Conservation (phyloP, 2,113 vertebrate genomes). For the Oostethus manadensis region DNA sequence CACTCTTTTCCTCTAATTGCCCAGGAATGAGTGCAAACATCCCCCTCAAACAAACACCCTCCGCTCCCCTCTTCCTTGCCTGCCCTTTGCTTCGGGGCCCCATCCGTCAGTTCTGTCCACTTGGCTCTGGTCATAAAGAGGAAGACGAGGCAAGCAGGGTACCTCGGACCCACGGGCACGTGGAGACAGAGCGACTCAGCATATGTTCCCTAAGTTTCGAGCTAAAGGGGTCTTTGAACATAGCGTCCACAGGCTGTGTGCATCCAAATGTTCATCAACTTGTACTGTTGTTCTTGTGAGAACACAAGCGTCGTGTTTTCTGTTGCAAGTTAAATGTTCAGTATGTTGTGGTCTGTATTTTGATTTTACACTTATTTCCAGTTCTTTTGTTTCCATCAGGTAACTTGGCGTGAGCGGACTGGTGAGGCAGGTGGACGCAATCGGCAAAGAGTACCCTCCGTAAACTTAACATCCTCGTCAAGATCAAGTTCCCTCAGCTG, state of each 20-base stretch:
- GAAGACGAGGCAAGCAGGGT: conserved; percentile 44
- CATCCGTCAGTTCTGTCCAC: conserved; percentile 62
- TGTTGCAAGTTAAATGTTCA: no score
- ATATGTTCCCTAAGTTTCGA: conserved; percentile 70
- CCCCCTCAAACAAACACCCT: conserved; percentile 1
- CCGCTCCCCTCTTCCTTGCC: conserved; percentile 14
- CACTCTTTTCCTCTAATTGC: conserved; percentile 44
- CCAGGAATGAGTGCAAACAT: conserved; percentile 21
- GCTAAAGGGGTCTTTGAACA: conserved; percentile 45
- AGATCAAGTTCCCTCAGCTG: no score
- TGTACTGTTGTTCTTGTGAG: conserved; percentile 11
- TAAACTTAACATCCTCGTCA: no score
- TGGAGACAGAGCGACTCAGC: conserved; percentile 51
- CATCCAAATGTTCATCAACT: conserved; percentile 20
- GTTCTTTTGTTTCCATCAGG: no score
- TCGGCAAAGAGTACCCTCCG: no score
- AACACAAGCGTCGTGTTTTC: neutral
- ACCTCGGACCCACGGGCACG: conserved; percentile 41
- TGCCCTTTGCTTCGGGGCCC: conserved; percentile 49
- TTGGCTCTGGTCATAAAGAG: conserved; percentile 61
- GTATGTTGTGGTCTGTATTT: no score
- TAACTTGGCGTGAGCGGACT: no score
- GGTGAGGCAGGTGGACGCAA: no score
- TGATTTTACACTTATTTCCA: no score
- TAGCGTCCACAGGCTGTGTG: conserved; percentile 42